Base-by-base conservation (phyloP, 1,140 invertebrate species). In the Pissodes strobi region DNA sequence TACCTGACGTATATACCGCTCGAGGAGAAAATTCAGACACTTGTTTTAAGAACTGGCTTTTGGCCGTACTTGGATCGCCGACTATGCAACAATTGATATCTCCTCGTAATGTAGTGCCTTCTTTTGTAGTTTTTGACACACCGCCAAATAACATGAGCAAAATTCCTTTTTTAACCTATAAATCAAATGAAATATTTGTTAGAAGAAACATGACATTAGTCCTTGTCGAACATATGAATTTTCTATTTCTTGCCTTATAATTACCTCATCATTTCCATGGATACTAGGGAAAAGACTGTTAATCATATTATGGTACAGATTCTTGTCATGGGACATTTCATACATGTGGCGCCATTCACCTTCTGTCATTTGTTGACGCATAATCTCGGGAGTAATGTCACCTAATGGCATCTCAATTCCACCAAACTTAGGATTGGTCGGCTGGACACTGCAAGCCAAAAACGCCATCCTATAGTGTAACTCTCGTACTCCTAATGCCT, bases 81-180 rank as follows among this genome's bases (percentile, higher is more conserved):
- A 99, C 96, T 68, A 99, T 90, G 76, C 96, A 99, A 60, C 97
- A 90, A 78, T 99, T 99, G 53, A 99, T 91, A 74, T 99, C 98
- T 17, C 98, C 98, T 76, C 97, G 84, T 0, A 99, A 83, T 0
- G 87, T 86, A 1, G 89, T 91, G 41, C 90, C 90, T 83, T 99
- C 97, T 19, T 86, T 80, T 0, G 97, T 98, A n/a, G 87, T 90
- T 80, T 99, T 99, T 0, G 91, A 87, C 8, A 99, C 97, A 1
- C 98, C 98, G 30, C 97, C 97, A 82, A 99, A 99, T 19, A 99
- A 77, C 93, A 99, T 98, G 6, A 99, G 78, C 1, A 98, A 81
- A 56, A 99, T 90, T 1, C 92, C 98, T 64, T 93, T 85, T 77
- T 99, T 99, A 9, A 60, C 56, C 56, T 59, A 21, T 13, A 53